Conservation (phyloP, 2,113 vertebrate genomes). For the Phoenicopterus ruber region DNA sequence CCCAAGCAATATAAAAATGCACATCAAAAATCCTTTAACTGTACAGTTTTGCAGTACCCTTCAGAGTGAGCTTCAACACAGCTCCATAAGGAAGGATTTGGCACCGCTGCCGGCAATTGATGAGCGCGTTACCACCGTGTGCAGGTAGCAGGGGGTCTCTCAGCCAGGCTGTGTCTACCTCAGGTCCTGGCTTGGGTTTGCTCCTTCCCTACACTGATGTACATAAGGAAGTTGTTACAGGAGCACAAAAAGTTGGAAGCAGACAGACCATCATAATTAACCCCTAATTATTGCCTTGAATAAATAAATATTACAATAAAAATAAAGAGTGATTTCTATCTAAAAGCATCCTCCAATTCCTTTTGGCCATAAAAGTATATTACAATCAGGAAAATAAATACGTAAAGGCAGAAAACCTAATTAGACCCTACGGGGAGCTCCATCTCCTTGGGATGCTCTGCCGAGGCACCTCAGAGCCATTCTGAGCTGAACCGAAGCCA, state of each 20-base stretch:
- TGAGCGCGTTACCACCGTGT: background rate
- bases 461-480: background rate
- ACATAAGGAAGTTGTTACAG: background rate
- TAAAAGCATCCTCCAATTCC: background rate
- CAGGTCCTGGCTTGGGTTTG: background rate
- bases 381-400: background rate
- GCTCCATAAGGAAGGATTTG: background rate
- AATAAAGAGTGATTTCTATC: background rate
- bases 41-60: background rate
- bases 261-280: background rate
- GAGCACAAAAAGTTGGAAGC: background rate
- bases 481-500: background rate
- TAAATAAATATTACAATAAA: background rate
- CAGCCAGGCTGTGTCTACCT: background rate
- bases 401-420: background rate
- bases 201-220: background rate
- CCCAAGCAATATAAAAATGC: background rate
- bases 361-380: background rate
- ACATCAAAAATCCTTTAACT: background rate
- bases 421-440: background rate
- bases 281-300: background rate
- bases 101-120: background rate
- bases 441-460: background rate
- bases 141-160: constrained; percentile 8
- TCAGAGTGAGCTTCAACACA: background rate